These are phyloP conservation scores for Acanthis flammea DNA, from an alignment of 2,797 vertebrate species.

Conservation along the genomic window DNA sequence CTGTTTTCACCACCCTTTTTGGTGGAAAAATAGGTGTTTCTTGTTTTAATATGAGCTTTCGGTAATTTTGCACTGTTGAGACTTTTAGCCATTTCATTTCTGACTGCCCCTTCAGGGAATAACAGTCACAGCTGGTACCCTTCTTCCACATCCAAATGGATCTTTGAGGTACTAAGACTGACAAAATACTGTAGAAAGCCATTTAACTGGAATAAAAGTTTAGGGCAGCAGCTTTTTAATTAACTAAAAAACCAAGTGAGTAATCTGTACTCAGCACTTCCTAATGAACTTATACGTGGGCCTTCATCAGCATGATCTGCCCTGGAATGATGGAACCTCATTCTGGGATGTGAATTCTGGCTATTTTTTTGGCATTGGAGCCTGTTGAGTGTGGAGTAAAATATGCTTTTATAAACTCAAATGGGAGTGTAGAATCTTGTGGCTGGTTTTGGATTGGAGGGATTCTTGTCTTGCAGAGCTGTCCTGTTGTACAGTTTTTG, in stretches of 20 bases:
- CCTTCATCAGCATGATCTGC: accelerated
- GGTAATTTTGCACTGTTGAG: background rate
- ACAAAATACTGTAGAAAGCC: background rate
- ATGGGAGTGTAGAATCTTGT: background rate
- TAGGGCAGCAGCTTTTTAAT: background rate
- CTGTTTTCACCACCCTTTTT: background rate
- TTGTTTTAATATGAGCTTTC: background rate
- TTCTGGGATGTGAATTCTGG: background rate
- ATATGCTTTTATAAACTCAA: background rate
- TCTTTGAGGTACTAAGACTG: background rate
- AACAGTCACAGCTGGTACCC: background rate
- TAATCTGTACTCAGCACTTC: background rate
- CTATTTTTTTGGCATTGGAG: background rate
- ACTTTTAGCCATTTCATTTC: background rate
- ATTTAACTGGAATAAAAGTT: background rate
- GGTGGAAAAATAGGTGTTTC: background rate
- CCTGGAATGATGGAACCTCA: background rate
- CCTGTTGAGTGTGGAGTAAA: background rate
- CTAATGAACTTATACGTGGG: background rate
- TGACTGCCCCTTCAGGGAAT: background rate
- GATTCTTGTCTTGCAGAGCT: background rate
- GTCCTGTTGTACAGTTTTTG: background rate
- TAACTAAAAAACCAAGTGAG: background rate
- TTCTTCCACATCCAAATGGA: background rate
- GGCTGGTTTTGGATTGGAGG: background rate